Base-by-base conservation (phyloP, 2,888 invertebrate species). In the Acronicta alni region DNA sequence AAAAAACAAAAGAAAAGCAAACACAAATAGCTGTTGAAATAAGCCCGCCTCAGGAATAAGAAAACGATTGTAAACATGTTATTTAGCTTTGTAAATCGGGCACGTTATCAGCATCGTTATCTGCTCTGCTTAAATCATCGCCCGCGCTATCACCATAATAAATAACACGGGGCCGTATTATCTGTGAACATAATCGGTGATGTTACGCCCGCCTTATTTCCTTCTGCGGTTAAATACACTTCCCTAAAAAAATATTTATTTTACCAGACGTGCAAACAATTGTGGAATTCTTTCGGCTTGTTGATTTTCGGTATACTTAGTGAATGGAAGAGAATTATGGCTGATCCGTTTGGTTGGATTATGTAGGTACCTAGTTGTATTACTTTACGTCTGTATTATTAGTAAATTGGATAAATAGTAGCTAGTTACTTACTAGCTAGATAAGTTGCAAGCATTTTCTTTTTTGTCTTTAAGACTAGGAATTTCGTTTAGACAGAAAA, bases 101-200 rank as follows among this genome's bases (percentile, higher is more conserved):
- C 81, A 82, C 82, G 86, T 89, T 90, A 93, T 92, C 90, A 87
- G 68, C 65, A 81, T 82, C 82, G 86, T 89, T 90, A 93, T 92
- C 90, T 87, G 69, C 66, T 80, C 85, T 89, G 84, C 89, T 90
- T 92, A 91, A 92, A 93, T 93, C 92, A 93, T 93, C 89, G 89
- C 83, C 75, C 80, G 73, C 78, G 86, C 88, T 93, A 92, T 92
- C 92, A 79, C 74, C 63, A 75, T 82, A 77, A 88, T 92, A 92
- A 92, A 92, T 92, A 88, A 90, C 87, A 49, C 69, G 68, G 73
- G 12, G 76, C n/a, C 77, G 87, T 85, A 87, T 87, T 92, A 92
- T 92, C 92, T 86, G 70, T 69, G 82, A 86, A 84, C 88, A 87
- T 87, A 89, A 91, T 91, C 92, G 83, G 80, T 83, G 87, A 88